Evolutionary conservation across 2,113 vertebrate genomes (phyloP), one percentile per base, ranked within the genome.

Genomic region (Gymnobelideus leadbeateri): DNA sequence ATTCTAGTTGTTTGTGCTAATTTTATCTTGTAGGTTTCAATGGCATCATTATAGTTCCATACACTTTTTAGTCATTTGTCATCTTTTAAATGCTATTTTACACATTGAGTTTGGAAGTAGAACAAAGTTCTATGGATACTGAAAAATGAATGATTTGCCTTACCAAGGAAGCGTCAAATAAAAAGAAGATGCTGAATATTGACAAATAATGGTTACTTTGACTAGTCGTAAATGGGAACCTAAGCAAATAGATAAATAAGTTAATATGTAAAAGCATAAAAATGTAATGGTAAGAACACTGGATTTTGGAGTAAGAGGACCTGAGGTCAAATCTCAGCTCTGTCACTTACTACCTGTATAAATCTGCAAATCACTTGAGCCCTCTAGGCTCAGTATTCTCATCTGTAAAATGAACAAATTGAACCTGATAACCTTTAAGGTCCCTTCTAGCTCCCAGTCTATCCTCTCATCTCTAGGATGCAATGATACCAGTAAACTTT

Each of bases 211-310:
- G 14, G 43, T 92, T 53, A 25, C 16, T 53, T 97, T 54, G 84
- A 8, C 16, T 92, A 31, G 95, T 1, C n/a, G 19, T 49, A 93
- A 16, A 61, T 9, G 37, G 25, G 21, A 26, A 43, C 25, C 52
- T 92, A 28, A 53, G 93, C 95, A 97, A 96, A 94, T 93, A 46
- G 93, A 89, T 55, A 96, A 94, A 25, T 4, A 92, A 14, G 92
- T 43, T 14, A 77, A 25, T 2, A 90, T 89, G 23, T 92, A 53
- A 92, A 52, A 95, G 89, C 68, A 12, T 54, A 51, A 90, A 55
- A 91, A 92, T 92, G 6, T 43, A 43, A 84, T 84, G 37, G 68
- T 43, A 43, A 43, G 37, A 84, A 1, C 7, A 43, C 7, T 23
- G 19, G n/a, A 84, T 84, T 84, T 43, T 43, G n/a, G 37, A 21